phyloP scores from a whole-genome alignment of 2,797 vertebrate species.

The Coregonus suidteri region DNA sequence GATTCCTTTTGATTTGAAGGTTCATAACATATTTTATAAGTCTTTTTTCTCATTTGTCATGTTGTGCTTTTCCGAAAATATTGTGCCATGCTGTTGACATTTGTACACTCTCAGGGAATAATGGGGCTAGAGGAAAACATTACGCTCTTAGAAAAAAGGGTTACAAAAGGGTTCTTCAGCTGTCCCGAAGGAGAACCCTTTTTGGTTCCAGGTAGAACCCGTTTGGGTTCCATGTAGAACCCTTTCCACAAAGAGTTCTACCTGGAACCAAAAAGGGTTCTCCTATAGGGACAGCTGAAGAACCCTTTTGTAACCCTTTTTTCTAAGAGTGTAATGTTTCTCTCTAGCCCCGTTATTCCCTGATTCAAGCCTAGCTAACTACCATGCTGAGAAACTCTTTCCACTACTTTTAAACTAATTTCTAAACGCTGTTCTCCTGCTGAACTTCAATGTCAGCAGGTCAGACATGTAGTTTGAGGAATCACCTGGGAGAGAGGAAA shows the following conservation, averaged over 20 bases:
- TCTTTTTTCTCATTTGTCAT: background rate
- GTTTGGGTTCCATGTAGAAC: too few relatives aligned
- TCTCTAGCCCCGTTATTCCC: background rate
- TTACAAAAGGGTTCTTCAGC: too few relatives aligned
- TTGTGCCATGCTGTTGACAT: background rate
- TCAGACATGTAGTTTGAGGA: constrained; percentile 34
- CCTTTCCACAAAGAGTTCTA: too few relatives aligned
- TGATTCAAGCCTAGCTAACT: background rate
- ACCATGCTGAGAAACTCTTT: background rate
- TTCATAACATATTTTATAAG: background rate
- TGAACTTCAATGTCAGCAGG: constrained; percentile 30
- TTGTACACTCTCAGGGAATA: too few relatives aligned
- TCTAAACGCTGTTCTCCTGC: constrained; percentile 11
- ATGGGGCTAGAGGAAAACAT: too few relatives aligned
- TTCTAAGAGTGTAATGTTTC: background rate
- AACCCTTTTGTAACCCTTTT: too few relatives aligned
- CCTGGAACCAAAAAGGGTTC: too few relatives aligned
- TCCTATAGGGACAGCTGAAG: too few relatives aligned
- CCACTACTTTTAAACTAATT: background rate
- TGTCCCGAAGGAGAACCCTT: too few relatives aligned
- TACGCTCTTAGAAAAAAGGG: too few relatives aligned
- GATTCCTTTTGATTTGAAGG: background rate
- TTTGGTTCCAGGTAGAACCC: too few relatives aligned
- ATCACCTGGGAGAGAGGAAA: constrained; percentile 45
- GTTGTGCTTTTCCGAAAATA: background rate